Percentiles rank a stretch among this genome's conserved stretches.
These are phyloP conservation scores for Prunella himalayana DNA, from an alignment of 2,113 vertebrate genomes.

Conservation along the genomic window DNA sequence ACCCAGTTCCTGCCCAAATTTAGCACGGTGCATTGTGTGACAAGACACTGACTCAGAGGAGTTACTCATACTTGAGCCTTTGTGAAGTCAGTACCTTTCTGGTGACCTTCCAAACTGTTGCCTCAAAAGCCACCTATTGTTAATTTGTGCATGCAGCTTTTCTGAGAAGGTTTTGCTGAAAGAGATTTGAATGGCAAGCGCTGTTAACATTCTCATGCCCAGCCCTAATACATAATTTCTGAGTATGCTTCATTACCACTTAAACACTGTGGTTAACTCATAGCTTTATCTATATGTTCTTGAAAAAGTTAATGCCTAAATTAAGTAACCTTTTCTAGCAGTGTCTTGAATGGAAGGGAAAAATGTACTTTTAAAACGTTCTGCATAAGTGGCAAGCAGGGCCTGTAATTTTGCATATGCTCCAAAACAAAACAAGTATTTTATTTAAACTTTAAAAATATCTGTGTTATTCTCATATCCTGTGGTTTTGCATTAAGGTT, in stretches of 20 bases:
- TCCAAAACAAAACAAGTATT: neutral
- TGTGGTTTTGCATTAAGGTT: neutral
- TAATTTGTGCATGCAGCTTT: neutral
- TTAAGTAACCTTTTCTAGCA: neutral
- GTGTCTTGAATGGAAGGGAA: neutral
- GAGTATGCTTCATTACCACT: neutral
- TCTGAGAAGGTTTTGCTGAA: neutral
- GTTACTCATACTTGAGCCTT: constrained; percentile 22
- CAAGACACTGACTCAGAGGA: constrained; percentile 36
- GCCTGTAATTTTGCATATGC: neutral
- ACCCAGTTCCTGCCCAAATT: constrained; percentile 38
- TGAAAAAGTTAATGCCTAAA: neutral
- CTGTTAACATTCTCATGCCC: neutral
- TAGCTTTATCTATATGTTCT: neutral
- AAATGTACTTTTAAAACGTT: neutral
- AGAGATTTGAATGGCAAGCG: neutral
- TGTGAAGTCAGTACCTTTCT: neutral
- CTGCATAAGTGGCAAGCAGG: neutral
- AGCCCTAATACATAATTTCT: neutral
- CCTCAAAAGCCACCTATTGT: neutral
- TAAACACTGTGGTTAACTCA: neutral
- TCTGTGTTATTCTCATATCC: neutral
- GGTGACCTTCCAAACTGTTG: neutral
- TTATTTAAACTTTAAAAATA: neutral
- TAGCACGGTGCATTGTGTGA: neutral